Conservation (phyloP, 1,140 invertebrate genomes). For the Drosophila nasuta region DNA sequence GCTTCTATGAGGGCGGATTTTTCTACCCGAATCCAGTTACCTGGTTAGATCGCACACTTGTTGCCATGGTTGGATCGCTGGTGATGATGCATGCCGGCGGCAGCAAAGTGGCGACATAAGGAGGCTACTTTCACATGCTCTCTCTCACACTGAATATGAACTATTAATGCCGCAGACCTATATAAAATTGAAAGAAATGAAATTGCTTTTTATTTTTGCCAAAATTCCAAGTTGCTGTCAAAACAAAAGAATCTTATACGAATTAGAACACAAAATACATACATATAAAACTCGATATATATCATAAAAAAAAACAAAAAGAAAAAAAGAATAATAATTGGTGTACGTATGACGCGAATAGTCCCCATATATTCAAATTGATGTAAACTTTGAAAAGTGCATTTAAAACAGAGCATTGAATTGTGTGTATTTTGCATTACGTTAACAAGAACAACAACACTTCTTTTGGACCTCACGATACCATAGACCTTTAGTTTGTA, state of each 20-base stretch:
- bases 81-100: conserved; percentile 72
- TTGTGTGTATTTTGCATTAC: conserved; percentile 36
- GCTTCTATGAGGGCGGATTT: conserved; percentile 95
- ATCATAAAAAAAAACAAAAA: too few relatives aligned
- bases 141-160: not conserved
- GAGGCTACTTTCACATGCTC: too few relatives aligned
- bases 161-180: conserved; percentile 31
- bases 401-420: conserved; percentile 68
- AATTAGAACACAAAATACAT: conserved; percentile 29
- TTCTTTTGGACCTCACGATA: conserved; percentile 9
- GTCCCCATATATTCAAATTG: conserved; percentile 54
- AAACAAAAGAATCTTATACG: conserved; percentile 53
- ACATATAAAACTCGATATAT: conserved; percentile 47
- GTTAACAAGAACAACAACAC: conserved; percentile 3
- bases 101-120: conserved; percentile 55
- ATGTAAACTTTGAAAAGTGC: conserved; percentile 74
- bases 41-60: conserved; percentile 94
- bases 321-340: too few relatives aligned
- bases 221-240: conserved; percentile 66
- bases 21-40: conserved; percentile 94
- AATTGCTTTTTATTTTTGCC: conserved; percentile 59
- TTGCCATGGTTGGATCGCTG: conserved; percentile 90
- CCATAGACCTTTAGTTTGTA: conserved; percentile 49
- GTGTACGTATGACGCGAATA: conserved; percentile 47
- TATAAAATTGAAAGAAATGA: conserved; percentile 4